Evolutionary conservation across 2,113 vertebrate species (phyloP).

Genomic region (Camelus bactrianus): DNA sequence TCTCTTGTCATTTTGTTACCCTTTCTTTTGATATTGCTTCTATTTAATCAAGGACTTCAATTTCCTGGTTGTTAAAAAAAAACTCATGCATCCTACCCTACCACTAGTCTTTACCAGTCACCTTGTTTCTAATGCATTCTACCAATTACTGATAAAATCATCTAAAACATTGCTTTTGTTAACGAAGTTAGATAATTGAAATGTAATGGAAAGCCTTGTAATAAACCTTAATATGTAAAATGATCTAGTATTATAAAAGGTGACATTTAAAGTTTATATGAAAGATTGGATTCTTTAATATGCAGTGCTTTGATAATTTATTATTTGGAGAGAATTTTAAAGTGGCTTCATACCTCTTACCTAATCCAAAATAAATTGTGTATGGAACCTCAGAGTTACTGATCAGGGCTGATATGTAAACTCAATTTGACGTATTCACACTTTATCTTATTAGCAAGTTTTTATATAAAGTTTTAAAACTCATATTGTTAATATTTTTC

Average conservation of each 20-base stretch:
- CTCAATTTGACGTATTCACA: neutral
- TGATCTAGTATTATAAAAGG: neutral
- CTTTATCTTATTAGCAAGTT: neutral
- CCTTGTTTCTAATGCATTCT: neutral
- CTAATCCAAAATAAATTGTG: conserved; percentile 37
- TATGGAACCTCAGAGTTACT: neutral
- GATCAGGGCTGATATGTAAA: neutral
- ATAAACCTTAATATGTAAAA: conserved; percentile 45
- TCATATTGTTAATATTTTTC: neutral
- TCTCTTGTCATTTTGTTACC: neutral
- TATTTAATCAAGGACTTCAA: neutral
- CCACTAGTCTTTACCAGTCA: neutral
- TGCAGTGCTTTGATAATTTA: conserved; percentile 26
- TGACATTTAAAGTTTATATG: conserved; percentile 14
- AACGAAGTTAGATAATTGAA: neutral
- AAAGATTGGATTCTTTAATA: conserved; percentile 25
- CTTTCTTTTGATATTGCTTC: neutral
- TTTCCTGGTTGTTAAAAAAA: neutral
- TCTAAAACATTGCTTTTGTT: conserved; percentile 23
- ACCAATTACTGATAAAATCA: neutral
- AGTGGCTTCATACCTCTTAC: neutral
- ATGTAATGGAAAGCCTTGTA: neutral
- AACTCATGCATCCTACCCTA: neutral
- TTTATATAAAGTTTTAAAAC: neutral
- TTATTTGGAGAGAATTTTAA: conserved; percentile 53